Conservation (phyloP, 2,113 vertebrate genomes). For the Scomber colias region DNA sequence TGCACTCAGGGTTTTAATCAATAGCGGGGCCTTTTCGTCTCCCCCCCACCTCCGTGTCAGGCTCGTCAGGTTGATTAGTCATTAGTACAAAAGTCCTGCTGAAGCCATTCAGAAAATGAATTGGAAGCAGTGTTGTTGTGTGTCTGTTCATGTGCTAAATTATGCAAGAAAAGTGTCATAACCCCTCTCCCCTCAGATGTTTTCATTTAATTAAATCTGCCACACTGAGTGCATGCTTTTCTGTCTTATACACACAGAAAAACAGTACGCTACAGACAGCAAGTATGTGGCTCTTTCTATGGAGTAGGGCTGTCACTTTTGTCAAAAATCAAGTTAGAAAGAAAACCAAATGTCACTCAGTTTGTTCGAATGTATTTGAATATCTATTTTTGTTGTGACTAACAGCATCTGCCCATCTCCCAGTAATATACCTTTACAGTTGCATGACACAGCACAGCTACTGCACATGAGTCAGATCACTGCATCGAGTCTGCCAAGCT, state of each 20-base stretch:
- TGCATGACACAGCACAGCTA: no score
- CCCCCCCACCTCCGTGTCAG: slow-evolving; percentile 46
- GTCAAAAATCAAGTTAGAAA: no score
- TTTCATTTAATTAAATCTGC: slow-evolving; percentile 66
- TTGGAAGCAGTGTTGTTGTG: slow-evolving; percentile 42
- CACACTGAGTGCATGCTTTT: slow-evolving; percentile 10
- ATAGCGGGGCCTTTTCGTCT: slow-evolving; percentile 58
- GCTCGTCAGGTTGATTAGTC: slow-evolving; percentile 68
- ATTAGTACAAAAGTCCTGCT: slow-evolving; percentile 64
- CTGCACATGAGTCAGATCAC: no score
- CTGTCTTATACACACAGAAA: slow-evolving; percentile 12
- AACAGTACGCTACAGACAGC: not conserved
- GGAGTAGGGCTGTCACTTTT: not conserved
- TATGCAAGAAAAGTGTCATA: slow-evolving; percentile 49
- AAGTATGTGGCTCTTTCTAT: not conserved
- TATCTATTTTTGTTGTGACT: not conserved
- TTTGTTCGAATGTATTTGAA: no score
- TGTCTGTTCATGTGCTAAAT: slow-evolving; percentile 56
- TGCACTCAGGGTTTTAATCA: slow-evolving; percentile 73
- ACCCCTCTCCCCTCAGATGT: slow-evolving; percentile 40
- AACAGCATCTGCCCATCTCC: not conserved
- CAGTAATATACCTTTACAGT: not conserved
- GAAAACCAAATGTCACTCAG: no score
- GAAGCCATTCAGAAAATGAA: slow-evolving; percentile 60
- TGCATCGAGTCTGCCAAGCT: no score